Evolutionary conservation across 2,797 vertebrate genomes (phyloP).

Genomic region (Alfaro cultratus): DNA sequence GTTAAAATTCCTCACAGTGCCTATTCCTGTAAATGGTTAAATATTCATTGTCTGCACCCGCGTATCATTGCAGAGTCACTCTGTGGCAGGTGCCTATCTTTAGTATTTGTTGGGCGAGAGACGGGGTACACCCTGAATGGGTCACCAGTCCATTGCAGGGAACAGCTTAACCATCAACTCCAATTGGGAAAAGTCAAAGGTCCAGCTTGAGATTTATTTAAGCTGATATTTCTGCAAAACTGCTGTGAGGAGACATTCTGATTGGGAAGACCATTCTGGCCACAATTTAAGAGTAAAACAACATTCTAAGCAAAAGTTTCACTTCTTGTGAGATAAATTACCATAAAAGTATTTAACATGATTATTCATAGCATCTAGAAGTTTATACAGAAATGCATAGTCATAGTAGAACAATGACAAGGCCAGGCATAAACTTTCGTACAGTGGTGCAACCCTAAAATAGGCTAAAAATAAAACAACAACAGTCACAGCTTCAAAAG

Average conservation of each 20-base stretch:
- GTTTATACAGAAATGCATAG: not conserved
- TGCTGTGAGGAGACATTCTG: not conserved
- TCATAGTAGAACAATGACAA: not conserved
- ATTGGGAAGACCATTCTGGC: not conserved
- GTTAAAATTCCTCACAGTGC: not conserved
- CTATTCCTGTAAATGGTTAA: not conserved
- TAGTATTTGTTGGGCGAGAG: not conserved
- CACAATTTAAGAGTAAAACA: not conserved
- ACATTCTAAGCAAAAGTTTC: not conserved
- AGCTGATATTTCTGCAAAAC: not conserved
- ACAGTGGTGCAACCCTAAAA: not conserved
- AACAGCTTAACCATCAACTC: not conserved
- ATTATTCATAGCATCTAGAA: not conserved
- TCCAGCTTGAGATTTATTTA: not conserved
- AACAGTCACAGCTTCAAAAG: not conserved
- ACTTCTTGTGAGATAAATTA: not conserved
- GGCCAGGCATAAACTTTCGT: not conserved
- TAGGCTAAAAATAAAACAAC: not conserved
- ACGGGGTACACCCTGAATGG: not conserved
- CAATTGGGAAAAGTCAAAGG: not conserved
- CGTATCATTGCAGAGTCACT: not conserved
- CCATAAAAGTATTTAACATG: not conserved
- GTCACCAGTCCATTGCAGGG: not conserved
- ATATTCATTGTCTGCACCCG: not conserved
- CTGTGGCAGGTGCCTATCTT: not conserved